phyloP scores from a whole-genome alignment of 2,113 vertebrate species.

The Platycercus adscitus region DNA sequence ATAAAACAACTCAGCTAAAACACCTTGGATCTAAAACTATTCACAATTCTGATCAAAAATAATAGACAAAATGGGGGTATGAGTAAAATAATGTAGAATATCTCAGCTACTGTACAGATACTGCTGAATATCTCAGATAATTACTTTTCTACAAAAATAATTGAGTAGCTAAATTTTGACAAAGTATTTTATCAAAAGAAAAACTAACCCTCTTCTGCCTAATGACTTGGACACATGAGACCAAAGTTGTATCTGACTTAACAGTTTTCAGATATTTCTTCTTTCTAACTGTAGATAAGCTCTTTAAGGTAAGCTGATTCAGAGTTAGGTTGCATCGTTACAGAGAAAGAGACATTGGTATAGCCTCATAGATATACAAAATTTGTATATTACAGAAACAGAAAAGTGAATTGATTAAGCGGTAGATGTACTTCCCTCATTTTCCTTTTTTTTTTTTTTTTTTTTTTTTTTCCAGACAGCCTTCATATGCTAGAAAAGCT shows the following conservation, averaged over 20 bases:
- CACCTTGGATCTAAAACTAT: not conserved
- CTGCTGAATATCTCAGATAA: not conserved
- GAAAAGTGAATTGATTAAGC: not conserved
- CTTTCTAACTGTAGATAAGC: not conserved
- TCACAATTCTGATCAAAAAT: not conserved
- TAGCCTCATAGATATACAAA: not conserved
- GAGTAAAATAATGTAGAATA: not conserved
- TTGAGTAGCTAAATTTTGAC: not conserved
- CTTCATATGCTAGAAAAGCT: not conserved
- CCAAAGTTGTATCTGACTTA: not conserved
- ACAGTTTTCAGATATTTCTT: not conserved
- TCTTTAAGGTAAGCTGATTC: not conserved
- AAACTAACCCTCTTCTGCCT: not conserved
- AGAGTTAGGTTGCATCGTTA: not conserved
- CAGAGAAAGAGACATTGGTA: not conserved
- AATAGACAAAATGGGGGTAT: not conserved
- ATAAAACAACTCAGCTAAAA: not conserved
- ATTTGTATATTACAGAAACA: not conserved
- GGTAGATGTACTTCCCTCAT: not conserved
- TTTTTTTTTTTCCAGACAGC: not conserved
- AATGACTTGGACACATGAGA: not conserved
- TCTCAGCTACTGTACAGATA: not conserved
- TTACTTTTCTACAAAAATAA: not conserved
- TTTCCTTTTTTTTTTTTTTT: not conserved
- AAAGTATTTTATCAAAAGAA: not conserved